Evolutionary conservation across 2,113 vertebrate genomes (phyloP).

Genomic region (Colinus virginianus): DNA sequence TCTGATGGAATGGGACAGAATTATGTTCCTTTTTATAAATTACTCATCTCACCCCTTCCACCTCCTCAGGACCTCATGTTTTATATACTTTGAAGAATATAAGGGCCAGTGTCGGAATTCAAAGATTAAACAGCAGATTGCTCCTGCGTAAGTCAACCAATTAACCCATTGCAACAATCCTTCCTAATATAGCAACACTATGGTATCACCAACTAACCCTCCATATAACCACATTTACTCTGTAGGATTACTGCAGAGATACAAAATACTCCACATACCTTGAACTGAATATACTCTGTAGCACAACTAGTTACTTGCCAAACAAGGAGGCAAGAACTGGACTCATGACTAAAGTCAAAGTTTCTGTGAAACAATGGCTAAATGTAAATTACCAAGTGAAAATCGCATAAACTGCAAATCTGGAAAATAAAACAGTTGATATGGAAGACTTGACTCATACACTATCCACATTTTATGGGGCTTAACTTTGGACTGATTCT

Average conservation of each 20-base stretch:
- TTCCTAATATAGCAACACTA: not conserved
- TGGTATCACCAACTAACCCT: not conserved
- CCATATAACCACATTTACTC: not conserved
- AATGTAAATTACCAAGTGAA: not conserved
- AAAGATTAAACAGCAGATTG: not conserved
- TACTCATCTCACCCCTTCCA: not conserved
- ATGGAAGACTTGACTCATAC: not conserved
- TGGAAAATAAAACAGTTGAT: not conserved
- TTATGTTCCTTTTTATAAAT: not conserved
- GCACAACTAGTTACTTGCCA: not conserved
- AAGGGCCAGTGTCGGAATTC: not conserved
- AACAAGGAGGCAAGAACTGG: not conserved
- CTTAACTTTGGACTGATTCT: not conserved
- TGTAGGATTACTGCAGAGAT: not conserved
- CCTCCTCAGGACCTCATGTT: not conserved
- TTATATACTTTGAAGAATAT: not conserved
- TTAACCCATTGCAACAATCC: not conserved
- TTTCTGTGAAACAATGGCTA: not conserved
- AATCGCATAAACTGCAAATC: not conserved
- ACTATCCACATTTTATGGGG: not conserved
- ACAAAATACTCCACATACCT: not conserved
- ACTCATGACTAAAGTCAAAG: not conserved
- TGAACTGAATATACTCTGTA: not conserved
- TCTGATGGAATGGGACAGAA: not conserved
- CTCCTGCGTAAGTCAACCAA: not conserved